These are phyloP conservation scores for Centropus unirufus DNA, from an alignment of 2,113 vertebrate species.

Conservation along the genomic window DNA sequence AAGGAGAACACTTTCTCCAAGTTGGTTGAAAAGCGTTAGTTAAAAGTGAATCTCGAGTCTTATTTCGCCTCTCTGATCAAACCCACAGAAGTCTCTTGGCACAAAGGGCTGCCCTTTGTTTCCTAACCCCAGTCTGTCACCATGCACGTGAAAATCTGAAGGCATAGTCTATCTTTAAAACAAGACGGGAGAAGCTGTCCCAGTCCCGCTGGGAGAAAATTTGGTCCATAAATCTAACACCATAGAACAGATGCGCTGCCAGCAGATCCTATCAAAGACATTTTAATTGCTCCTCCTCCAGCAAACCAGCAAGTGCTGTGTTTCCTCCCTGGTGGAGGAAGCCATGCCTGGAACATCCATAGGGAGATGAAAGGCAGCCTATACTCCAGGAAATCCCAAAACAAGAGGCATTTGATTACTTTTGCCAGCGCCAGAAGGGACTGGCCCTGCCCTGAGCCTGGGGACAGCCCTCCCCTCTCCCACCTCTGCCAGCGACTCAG, in stretches of 20 bases:
- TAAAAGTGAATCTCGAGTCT: background rate
- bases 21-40: background rate
- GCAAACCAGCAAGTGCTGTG: background rate
- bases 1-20: background rate
- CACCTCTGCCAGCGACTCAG: accelerated
- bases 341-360: background rate
- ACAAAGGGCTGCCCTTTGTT: background rate
- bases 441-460: background rate
- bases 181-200: background rate
- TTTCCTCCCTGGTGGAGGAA: background rate
- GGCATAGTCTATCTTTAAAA: accelerated
- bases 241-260: background rate
- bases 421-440: background rate
- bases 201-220: background rate
- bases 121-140: accelerated
- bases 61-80: background rate
- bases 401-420: background rate
- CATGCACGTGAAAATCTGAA: accelerated
- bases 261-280: background rate
- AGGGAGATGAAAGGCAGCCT: accelerated
- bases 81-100: background rate
- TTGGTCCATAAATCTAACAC: background rate
- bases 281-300: background rate
- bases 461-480: background rate
- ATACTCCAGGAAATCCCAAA: background rate